Percentiles rank a stretch among this genome's conserved stretches.
These are phyloP conservation scores for Polymixis flavicincta DNA, from an alignment of 2,888 invertebrate species.

Conservation along the genomic window DNA sequence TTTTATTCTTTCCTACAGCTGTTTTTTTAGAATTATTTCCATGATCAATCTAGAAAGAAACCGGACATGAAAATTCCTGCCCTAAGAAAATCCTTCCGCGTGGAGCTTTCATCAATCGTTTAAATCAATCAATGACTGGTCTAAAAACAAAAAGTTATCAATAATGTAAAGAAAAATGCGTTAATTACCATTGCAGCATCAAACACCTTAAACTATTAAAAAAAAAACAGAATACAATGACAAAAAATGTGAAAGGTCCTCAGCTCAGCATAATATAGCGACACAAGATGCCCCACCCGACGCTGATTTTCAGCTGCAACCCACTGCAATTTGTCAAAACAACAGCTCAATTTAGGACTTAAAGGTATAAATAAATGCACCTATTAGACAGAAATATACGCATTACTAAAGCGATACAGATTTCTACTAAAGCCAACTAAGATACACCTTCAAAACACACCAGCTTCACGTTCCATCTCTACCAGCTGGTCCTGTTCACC, in stretches of 20 bases:
- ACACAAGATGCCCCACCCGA: background rate
- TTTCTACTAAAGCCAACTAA: background rate
- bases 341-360: background rate
- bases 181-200: too few species aligned
- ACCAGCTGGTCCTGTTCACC: constrained; percentile 9
- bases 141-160: background rate
- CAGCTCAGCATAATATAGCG: background rate
- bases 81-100: background rate
- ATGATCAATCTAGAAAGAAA: background rate
- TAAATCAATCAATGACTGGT: background rate
- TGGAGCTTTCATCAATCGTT: background rate
- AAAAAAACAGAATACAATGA: background rate
- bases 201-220: too few species aligned
- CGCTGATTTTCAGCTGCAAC: background rate
- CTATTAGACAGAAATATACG: background rate
- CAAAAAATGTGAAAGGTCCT: background rate
- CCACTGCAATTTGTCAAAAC: too few species aligned
- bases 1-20: background rate
- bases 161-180: too few species aligned
- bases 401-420: background rate
- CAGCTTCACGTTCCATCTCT: background rate
- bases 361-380: background rate
- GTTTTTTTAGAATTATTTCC: background rate
- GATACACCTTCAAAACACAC: background rate
- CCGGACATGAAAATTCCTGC: background rate